These are phyloP conservation scores for Oligia fasciuncula DNA, from an alignment of 2,888 invertebrate genomes.

Conservation along the genomic window DNA sequence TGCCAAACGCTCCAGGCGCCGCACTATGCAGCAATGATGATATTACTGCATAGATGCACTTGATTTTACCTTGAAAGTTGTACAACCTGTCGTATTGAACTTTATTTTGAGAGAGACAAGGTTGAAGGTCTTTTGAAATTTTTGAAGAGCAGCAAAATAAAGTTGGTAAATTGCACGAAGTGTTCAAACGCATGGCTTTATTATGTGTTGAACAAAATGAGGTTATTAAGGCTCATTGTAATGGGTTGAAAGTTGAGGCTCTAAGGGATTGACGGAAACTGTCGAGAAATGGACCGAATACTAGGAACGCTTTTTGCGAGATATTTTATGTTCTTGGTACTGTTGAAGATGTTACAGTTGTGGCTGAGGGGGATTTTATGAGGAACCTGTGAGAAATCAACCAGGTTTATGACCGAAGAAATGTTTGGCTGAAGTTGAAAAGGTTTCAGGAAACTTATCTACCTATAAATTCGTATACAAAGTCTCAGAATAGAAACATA, in stretches of 20 bases:
- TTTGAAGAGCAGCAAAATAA: slow-evolving; percentile 55
- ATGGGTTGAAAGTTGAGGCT: slow-evolving; percentile 67
- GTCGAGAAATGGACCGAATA: slow-evolving; percentile 27
- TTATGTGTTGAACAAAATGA: slow-evolving; percentile 84
- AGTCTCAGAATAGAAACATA: neutral
- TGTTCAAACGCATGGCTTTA: slow-evolving; percentile 80
- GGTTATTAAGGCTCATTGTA: slow-evolving; percentile 79
- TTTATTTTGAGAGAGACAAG: slow-evolving; percentile 69
- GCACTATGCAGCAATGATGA: slow-evolving; percentile 80
- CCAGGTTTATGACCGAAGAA: neutral
- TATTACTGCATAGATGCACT: slow-evolving; percentile 78
- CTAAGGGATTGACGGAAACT: slow-evolving; percentile 54
- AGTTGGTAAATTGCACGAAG: slow-evolving; percentile 65
- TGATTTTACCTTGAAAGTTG: slow-evolving; percentile 52
- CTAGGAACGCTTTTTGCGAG: slow-evolving; percentile 21
- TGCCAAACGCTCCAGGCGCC: slow-evolving; percentile 80
- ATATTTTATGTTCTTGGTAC: slow-evolving; percentile 7
- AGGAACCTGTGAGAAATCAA: neutral
- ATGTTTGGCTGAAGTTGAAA: neutral
- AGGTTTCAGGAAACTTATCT: neutral
- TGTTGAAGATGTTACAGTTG: slow-evolving; percentile 12
- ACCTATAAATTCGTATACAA: neutral
- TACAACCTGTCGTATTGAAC: slow-evolving; percentile 60
- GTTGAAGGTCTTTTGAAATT: slow-evolving; percentile 54
- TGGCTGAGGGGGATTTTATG: neutral